Evolutionary conservation across 1,140 invertebrate species (phyloP), one percentile per base, ranked within the genome.

Genomic region (Drosophila watanabei): DNA sequence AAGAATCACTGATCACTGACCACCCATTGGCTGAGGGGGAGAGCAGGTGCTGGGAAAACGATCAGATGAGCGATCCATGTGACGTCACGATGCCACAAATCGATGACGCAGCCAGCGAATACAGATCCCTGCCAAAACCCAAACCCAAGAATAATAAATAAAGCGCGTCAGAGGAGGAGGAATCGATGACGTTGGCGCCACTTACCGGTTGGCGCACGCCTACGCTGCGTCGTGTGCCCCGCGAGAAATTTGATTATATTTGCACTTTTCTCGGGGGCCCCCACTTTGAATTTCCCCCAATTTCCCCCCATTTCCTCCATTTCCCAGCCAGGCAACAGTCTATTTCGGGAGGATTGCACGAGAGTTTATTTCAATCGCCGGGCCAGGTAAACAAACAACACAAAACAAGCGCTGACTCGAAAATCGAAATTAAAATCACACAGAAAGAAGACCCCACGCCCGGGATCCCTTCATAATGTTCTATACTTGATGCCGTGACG

Each of bases 291-390:
- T 35, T 14, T 30, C 3, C 45, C 20, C n/a, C 4, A 13, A n/a
- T 28, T 57, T 56, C n/a, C 39, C 49, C 18, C 20, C 20, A 60
- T 66, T 58, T 64, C 69, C 51, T 28, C 9, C 20, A 69, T 57
- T 61, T 62, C 75, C 52, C 62, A 35, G 43, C 52, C 48, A 35
- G 75, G 57, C 64, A 70, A 79, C 65, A 66, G 73, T 81, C 85
- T 88, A 88, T 85, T 85, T 88, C 66, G 35, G 70, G 78, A 10
- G 62, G 81, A 89, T 88, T 88, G 85, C 85, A 79, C 85, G 85
- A 75, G 86, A 75, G 81, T 75, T 79, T 75, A 69, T 73, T 80
- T 80, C 51, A 48, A 64, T 43, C 30, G 62, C 28, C 45, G 59
- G 39, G 28, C 20, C 35, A 84, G 66, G 56, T 88, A 88, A 88